Evolutionary conservation across 2,888 invertebrate species (phyloP).

Genomic region (Epirrita christyi): DNA sequence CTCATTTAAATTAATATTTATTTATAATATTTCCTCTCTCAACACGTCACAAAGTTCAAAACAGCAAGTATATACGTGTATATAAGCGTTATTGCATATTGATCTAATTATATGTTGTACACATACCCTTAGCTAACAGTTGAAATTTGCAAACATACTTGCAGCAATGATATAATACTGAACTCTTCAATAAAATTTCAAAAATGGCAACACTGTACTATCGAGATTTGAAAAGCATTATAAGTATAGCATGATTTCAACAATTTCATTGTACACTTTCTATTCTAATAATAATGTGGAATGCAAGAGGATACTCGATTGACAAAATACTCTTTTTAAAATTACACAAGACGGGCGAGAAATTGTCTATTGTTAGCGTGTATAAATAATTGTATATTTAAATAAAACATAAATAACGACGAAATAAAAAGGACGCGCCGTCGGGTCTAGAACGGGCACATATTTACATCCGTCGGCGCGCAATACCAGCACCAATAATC

Average conservation of each 20-base stretch:
- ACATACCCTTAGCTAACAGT: constrained; percentile 41
- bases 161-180: constrained; percentile 58
- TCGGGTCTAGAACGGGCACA: constrained; percentile 11
- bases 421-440: constrained; percentile 42
- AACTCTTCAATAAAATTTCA: constrained; percentile 49
- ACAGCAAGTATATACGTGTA: constrained; percentile 61
- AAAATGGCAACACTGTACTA: constrained; percentile 42
- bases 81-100: constrained; percentile 53
- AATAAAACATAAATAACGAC: constrained; percentile 57
- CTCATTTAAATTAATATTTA: constrained; percentile 70
- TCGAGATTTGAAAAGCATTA: constrained; percentile 50
- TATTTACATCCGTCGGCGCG: constrained; percentile 48
- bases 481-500: constrained; percentile 34
- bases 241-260: constrained; percentile 46
- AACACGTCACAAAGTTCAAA: constrained; percentile 68
- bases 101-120: constrained; percentile 53
- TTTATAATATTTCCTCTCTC: constrained; percentile 72
- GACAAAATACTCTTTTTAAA: constrained; percentile 47
- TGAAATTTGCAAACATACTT: constrained; percentile 16
- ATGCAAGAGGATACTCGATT: constrained; percentile 73
- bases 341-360: constrained; percentile 53
- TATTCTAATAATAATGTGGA: constrained; percentile 72
- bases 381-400: constrained; percentile 65
- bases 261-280: constrained; percentile 42
- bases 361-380: constrained; percentile 60